Evolutionary conservation across 2,888 invertebrate genomes (phyloP), one percentile per base, ranked within the genome.

Genomic region (Terebella lapidaria): DNA sequence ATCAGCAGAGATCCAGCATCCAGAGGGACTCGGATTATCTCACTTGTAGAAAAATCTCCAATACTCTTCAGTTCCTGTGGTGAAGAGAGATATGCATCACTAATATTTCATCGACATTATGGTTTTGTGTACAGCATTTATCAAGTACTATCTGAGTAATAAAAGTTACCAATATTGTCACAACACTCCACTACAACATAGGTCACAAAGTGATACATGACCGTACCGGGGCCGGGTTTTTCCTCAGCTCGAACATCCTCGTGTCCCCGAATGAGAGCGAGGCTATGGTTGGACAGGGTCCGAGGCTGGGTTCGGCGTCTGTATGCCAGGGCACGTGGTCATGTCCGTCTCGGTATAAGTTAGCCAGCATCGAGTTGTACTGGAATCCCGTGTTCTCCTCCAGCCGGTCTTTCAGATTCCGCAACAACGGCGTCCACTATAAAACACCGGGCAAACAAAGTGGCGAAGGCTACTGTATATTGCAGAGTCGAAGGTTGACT

Each of bases 331-430:
- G 75, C 22, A 82, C 78, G 64, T 74, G 75, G 64, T 83, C 82
- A 62, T 82, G 77, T 2, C 81, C 82, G 68, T 81, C 78, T 27
- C 83, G 73, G 66, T 83, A 84, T 29, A 82, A 70, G 65, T 82
- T 83, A 51, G 81, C 72, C 53, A 83, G 74, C 57, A 83, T 76
- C 18, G 83, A 82, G 70, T 84, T 84, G 67, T 82, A 82, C 30
- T 72, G 70, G 35, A 75, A 69, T n/a, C 78, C 78, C 1, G 80
- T 80, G n/a, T 71, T 70, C 56, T 72, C 72, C 62, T 78, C 77
- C 29, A 81, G 62, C 28, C 67, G 65, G 3, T 75, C 63, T 61
- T 74, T 76, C 18, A 81, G 62, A 27, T 68, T 62, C 22, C 54
- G 49, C 28, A 81, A 61, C 5, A 67, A 57, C 28, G 71, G 67